A percentile compares a stretch with the other conserved stretches of the same genome.
phyloP scores from a whole-genome alignment of 2,797 vertebrate genomes.

The Artibeus jamaicensis region DNA sequence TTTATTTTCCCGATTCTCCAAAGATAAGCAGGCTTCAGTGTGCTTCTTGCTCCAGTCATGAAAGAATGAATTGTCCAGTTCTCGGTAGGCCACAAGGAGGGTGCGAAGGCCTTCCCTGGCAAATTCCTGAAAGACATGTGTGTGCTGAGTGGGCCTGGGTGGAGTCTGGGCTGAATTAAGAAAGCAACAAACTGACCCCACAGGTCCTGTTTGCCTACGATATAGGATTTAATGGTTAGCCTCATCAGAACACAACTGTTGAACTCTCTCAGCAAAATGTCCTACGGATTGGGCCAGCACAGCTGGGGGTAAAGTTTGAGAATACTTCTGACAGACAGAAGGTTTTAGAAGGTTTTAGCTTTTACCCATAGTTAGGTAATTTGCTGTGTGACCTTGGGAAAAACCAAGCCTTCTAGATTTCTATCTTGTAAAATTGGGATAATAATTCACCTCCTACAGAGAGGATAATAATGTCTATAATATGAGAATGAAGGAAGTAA shows the following conservation, averaged over 20 bases:
- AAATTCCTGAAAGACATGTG: constrained; percentile 87
- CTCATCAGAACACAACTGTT: background rate
- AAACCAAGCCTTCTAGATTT: constrained; percentile 24
- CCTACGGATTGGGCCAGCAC: background rate
- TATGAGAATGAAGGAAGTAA: background rate
- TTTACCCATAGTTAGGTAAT: background rate
- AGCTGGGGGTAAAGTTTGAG: background rate
- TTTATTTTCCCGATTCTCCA: constrained; percentile 88
- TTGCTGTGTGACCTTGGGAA: background rate
- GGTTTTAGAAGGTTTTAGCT: background rate
- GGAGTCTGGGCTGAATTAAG: constrained; percentile 7
- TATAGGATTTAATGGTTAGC: background rate
- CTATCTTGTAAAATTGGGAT: background rate
- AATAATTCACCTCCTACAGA: background rate
- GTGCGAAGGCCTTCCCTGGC: constrained; percentile 94
- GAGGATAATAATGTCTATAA: background rate
- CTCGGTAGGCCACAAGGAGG: constrained; percentile 91
- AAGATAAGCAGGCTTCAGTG: constrained; percentile 86
- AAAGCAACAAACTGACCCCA: background rate
- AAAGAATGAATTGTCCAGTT: constrained; percentile 86
- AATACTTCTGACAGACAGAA: background rate
- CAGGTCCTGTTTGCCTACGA: background rate
- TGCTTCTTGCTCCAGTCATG: constrained; percentile 87
- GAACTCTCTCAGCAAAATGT: background rate
- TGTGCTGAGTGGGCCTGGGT: background rate